phyloP scores from a whole-genome alignment of 35 echinoderm and acorn worm genomes.

The Amphiura filiformis region DNA sequence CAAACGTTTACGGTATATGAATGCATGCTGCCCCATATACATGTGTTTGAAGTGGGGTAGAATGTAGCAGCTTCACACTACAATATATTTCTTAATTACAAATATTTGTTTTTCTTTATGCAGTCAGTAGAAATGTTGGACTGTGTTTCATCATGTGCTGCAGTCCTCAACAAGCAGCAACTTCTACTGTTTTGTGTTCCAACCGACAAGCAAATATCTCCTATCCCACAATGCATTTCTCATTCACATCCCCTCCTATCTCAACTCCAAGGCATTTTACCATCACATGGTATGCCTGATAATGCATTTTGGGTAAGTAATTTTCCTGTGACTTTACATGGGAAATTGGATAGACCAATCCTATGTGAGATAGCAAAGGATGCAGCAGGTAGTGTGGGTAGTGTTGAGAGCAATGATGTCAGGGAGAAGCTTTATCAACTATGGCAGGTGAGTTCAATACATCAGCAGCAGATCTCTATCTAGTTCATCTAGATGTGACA shows the following conservation, averaged over 20 bases:
- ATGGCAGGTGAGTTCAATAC: conserved; percentile 50
- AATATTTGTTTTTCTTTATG: too few species aligned
- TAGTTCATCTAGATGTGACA: too few species aligned
- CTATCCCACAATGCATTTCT: not conserved
- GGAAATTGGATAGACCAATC: conserved; percentile 51
- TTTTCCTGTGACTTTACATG: conserved; percentile 71
- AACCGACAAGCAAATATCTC: not conserved
- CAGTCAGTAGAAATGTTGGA: conserved; percentile 45
- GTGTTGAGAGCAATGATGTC: not conserved
- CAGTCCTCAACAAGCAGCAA: conserved; percentile 23
- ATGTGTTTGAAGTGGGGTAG: too few species aligned
- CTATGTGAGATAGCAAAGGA: conserved; percentile 23
- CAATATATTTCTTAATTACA: too few species aligned
- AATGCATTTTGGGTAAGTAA: conserved; percentile 5
- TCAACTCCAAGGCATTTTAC: conserved; percentile 32
- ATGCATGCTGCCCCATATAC: too few species aligned
- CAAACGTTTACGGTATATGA: too few species aligned
- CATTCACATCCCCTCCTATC: not conserved
- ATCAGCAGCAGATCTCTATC: too few species aligned
- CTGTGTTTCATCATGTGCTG: conserved; percentile 42
- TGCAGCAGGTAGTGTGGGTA: not conserved
- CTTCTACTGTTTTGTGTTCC: conserved; percentile 45
- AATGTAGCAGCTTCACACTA: too few species aligned
- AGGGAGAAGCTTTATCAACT: not conserved
- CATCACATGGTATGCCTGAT: conserved; percentile 63